A percentile compares a stretch with the other conserved stretches of the same genome.
phyloP scores from a whole-genome alignment of 2,888 invertebrate species.

The Hirtodrosophila confusa region DNA sequence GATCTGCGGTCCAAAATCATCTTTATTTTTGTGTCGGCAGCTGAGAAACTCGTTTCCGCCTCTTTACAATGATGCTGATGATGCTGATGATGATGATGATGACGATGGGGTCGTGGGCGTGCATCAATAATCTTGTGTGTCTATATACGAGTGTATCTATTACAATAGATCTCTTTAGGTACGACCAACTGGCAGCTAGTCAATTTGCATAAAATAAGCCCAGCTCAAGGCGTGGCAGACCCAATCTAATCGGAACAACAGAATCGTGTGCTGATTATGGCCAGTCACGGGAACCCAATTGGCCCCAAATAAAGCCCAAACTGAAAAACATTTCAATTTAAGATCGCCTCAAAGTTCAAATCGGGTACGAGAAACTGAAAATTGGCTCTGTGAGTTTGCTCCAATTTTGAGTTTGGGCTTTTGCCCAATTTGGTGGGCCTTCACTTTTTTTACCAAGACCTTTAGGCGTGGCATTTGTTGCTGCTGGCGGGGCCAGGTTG shows the following conservation, averaged over 20 bases:
- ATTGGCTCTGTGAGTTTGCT: slow-evolving; percentile 43
- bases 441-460: background rate
- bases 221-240: slow-evolving; percentile 41
- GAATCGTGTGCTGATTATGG: slow-evolving; percentile 53
- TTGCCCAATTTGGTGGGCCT: slow-evolving; percentile 5
- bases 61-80: slow-evolving; percentile 19
- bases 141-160: slow-evolving; percentile 42
- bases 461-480: slow-evolving; percentile 28
- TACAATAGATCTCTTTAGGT: slow-evolving; percentile 52
- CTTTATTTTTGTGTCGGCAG: slow-evolving; percentile 70
- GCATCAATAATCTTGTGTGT: slow-evolving; percentile 70
- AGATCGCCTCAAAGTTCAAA: slow-evolving; percentile 29
- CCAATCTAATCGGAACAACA: slow-evolving; percentile 33
- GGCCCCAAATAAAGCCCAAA: background rate
- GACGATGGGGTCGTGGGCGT: slow-evolving; percentile 68
- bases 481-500: slow-evolving; percentile 2
- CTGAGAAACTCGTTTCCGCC: slow-evolving; percentile 63
- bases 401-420: slow-evolving; percentile 19
- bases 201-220: slow-evolving; percentile 37
- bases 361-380: slow-evolving; percentile 23
- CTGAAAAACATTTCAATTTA: slow-evolving; percentile 7
- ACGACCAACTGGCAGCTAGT: background rate
- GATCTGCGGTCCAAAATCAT: slow-evolving; percentile 72
- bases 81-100: slow-evolving; percentile 7
- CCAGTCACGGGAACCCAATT: slow-evolving; percentile 2